Conservation (phyloP, 2,888 invertebrate species). For the Tyria jacobaeae region DNA sequence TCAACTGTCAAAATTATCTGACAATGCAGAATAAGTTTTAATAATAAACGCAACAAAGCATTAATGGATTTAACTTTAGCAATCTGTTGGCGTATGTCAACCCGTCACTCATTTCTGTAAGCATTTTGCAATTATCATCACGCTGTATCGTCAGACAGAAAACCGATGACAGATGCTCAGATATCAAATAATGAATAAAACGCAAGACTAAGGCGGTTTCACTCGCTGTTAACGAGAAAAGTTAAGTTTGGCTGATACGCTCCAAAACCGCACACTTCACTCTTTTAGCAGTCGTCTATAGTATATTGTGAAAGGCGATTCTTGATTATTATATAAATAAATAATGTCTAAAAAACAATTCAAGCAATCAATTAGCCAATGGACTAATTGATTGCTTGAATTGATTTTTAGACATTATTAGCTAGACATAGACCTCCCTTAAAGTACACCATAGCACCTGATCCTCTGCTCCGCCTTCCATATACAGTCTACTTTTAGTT, state of each 20-base stretch:
- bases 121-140: conserved; percentile 50
- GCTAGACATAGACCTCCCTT: no score
- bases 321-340: neutral
- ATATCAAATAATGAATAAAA: conserved; percentile 81
- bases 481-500: no score
- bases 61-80: conserved; percentile 36
- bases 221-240: conserved; percentile 79
- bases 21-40: conserved; percentile 14
- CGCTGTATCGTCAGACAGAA: conserved; percentile 46
- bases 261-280: conserved; percentile 65
- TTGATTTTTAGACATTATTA: no score
- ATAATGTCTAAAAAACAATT: no score
- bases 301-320: conserved; percentile 36
- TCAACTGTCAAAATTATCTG: conserved; percentile 11
- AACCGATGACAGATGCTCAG: conserved; percentile 77
- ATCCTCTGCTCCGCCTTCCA: no score
- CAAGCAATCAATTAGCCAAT: no score
- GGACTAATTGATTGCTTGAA: no score
- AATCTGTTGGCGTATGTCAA: conserved; percentile 28
- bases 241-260: conserved; percentile 78
- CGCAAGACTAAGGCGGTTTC: conserved; percentile 75
- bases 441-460: no score
- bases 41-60: conserved; percentile 14
- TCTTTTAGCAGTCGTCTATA: conserved; percentile 48
- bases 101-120: conserved; percentile 34